Evolutionary conservation across 2,888 invertebrate genomes (phyloP), one percentile per base, ranked within the genome.

Genomic region (Polymixis flavicincta): DNA sequence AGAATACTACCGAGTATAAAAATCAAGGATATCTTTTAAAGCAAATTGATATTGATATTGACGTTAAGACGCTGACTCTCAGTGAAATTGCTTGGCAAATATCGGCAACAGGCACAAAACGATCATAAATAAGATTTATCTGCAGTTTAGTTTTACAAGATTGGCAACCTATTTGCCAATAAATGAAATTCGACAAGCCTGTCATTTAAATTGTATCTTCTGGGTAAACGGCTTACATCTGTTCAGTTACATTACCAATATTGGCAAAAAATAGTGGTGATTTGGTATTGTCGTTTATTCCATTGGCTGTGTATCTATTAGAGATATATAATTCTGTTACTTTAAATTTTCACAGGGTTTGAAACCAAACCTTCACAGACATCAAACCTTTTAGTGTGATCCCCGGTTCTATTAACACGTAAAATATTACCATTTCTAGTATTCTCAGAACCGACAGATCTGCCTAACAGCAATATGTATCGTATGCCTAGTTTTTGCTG

Each of bases 121-220:
- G 59, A n/a, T n/a, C 11, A 42, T 42, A 68, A 68, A 79, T 83
- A 59, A 42, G 5, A 68, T 79, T 78, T 59, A 76, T 59, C 57
- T 28, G 11, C n/a, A 68, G 68, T 68, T 83, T 37, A 59, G 54
- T 65, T 78, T 74, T 7, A 42, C 14, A 17, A 48, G 65, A 76
- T 78, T 76, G 77, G 37, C 82, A 50, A 65, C 48, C 48, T 32
- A 59, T 65, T 75, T 66, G 48, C 37, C 48, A 32, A 32, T 32
- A 32, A 32, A 32, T 32, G 32, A 32, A 32, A 32, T 32, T 32
- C 32, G 32, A 4, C 32, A 32, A 32, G 32, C 32, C 32, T 32
- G 32, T 32, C 32, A 32, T 32, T 2, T 32, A 32, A 57, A 68
- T 64, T 68, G 45, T 77, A 68, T 68, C n/a, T 11, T 54, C 45